phyloP scores from a whole-genome alignment of 2,888 invertebrate species.

The Cryptocheilus praepositus region DNA sequence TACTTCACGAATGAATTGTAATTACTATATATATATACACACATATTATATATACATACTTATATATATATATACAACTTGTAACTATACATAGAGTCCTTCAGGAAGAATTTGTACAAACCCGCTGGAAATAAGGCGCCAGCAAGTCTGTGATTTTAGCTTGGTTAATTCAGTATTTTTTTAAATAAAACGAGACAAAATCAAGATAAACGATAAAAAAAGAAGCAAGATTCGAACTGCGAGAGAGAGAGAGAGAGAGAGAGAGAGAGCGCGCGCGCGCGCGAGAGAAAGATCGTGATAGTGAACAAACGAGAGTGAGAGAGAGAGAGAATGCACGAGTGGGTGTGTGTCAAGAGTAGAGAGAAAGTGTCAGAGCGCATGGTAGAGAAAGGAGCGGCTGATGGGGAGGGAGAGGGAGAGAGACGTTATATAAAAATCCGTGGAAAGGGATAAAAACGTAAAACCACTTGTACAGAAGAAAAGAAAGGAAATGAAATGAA shows the following conservation, averaged over 20 bases:
- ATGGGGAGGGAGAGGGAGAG: constrained; percentile 16
- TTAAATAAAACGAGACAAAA: constrained; percentile 69
- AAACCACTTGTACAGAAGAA: constrained; percentile 7
- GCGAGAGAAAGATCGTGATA: constrained; percentile 28
- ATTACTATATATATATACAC: constrained; percentile 54
- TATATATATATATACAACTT: constrained; percentile 57
- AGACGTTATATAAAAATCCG: constrained; percentile 14
- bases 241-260: constrained; percentile 33
- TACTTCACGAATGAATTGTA: constrained; percentile 58
- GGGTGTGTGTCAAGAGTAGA: constrained; percentile 12
- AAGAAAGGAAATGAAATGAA: constrained; percentile 18
- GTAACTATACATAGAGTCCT: constrained; percentile 69
- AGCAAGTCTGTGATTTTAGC: constrained; percentile 75
- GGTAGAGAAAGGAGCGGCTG: constrained; percentile 1
- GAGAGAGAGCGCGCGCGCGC: constrained; percentile 26
- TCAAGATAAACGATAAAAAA: constrained; percentile 60
- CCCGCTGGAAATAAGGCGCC: constrained; percentile 61
- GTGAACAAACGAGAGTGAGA: constrained; percentile 22
- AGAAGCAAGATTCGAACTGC: constrained; percentile 53
- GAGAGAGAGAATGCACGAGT: constrained; percentile 7
- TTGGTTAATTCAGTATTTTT: constrained; percentile 75
- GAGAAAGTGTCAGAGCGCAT: neutral
- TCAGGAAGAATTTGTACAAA: constrained; percentile 75
- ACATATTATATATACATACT: constrained; percentile 37
- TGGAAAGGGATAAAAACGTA: constrained; percentile 14